These are phyloP conservation scores for Eledone cirrhosa DNA, from an alignment of 2,888 invertebrate species.

Conservation along the genomic window DNA sequence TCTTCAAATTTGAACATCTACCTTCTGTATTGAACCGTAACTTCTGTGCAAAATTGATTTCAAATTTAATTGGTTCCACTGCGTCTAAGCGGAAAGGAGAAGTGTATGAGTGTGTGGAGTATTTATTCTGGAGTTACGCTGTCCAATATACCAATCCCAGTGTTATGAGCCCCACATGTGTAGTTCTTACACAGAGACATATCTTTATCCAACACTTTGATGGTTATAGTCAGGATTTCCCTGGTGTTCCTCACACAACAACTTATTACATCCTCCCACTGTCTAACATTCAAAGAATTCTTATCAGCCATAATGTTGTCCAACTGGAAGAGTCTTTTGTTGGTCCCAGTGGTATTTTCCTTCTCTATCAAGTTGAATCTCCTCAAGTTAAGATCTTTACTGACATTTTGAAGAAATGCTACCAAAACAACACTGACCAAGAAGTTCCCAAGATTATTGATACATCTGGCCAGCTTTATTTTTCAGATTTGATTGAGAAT, in stretches of 20 bases:
- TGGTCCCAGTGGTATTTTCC: slow-evolving; percentile 58
- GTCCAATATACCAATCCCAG: slow-evolving; percentile 51
- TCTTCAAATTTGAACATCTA: slow-evolving; percentile 11
- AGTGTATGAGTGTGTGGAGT: slow-evolving; percentile 40
- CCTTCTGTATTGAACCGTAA: slow-evolving; percentile 12
- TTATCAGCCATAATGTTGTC: slow-evolving; percentile 59
- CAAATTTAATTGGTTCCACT: slow-evolving; percentile 5
- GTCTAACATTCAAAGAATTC: slow-evolving; percentile 58
- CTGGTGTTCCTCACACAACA: slow-evolving; percentile 53
- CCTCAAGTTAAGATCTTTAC: slow-evolving; percentile 54
- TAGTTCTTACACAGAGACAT: slow-evolving; percentile 50
- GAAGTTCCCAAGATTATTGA: slow-evolving; percentile 45
- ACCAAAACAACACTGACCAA: slow-evolving; percentile 32
- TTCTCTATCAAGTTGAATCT: slow-evolving; percentile 51
- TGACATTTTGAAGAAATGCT: slow-evolving; percentile 42
- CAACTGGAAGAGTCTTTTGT: slow-evolving; percentile 63
- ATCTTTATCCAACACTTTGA: slow-evolving; percentile 52
- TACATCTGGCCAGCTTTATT: slow-evolving; percentile 45
- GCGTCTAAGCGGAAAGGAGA: background rate
- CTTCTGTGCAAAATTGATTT: slow-evolving; percentile 12
- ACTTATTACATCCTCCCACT: slow-evolving; percentile 59
- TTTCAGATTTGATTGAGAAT: slow-evolving; percentile 47
- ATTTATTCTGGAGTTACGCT: slow-evolving; percentile 59
- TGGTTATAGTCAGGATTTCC: slow-evolving; percentile 42
- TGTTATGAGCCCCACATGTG: slow-evolving; percentile 53